Evolutionary conservation across 2,888 invertebrate species (phyloP).

Genomic region (Atethmia centrago): DNA sequence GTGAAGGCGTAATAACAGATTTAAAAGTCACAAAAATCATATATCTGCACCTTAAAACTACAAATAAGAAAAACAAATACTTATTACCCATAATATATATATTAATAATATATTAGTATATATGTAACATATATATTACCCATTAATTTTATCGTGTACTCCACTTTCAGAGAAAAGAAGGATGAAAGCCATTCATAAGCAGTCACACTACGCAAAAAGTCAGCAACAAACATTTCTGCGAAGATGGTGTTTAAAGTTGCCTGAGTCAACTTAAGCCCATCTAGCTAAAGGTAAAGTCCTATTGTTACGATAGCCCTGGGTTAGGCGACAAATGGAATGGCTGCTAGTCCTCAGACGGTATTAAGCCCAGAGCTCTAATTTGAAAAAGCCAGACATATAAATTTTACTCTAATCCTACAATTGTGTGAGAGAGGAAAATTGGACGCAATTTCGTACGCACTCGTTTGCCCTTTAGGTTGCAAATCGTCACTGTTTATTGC

Average conservation of each 20-base stretch:
- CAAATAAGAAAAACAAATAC: not conserved
- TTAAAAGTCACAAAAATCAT: too few species aligned
- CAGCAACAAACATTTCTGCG: slow-evolving; percentile 47
- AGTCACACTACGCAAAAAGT: slow-evolving; percentile 43
- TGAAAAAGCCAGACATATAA: slow-evolving; percentile 90
- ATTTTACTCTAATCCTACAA: slow-evolving; percentile 87
- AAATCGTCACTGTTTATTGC: slow-evolving; percentile 84
- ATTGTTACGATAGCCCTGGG: slow-evolving; percentile 75
- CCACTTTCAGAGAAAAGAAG: slow-evolving; percentile 1
- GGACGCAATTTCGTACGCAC: slow-evolving; percentile 84
- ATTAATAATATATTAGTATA: too few species aligned
- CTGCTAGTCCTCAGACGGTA: slow-evolving; percentile 80
- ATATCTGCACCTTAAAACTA: too few species aligned
- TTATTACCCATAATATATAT: too few species aligned
- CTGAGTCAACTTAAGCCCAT: slow-evolving; percentile 53
- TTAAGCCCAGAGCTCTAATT: slow-evolving; percentile 85
- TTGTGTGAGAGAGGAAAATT: slow-evolving; percentile 87
- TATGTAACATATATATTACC: too few species aligned
- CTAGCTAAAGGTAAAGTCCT: slow-evolving; percentile 67
- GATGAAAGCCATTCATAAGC: slow-evolving; percentile 17
- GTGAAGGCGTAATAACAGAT: too few species aligned
- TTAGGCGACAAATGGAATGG: slow-evolving; percentile 80
- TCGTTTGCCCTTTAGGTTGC: slow-evolving; percentile 79
- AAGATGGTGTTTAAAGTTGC: slow-evolving; percentile 55
- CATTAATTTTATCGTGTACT: not conserved